Evolutionary conservation across 2,113 vertebrate species (phyloP), one percentile per base, ranked within the genome.

Genomic region (Trachemys scripta): DNA sequence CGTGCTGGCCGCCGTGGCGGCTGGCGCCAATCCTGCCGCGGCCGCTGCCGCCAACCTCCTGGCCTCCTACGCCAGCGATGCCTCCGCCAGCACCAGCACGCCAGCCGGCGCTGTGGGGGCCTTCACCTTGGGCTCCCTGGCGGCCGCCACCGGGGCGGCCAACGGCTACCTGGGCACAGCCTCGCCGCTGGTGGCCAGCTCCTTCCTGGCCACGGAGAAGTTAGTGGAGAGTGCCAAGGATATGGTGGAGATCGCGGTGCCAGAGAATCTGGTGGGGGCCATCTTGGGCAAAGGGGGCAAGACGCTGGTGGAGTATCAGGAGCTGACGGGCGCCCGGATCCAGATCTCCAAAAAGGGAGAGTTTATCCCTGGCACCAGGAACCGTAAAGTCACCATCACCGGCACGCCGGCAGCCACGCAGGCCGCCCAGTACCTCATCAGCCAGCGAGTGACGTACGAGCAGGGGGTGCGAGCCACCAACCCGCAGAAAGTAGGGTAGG

Each of bases 321-420:
- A 99, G 98, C 98, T 99, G 98, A 99, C 99, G 6, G 99, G 99
- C 49, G 99, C 99, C 95, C 98, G 99, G 95, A 99, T 99, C 98
- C 99, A 99, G 98, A 99, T 99, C 98, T 99, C 99, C 95, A 99
- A 99, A 98, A 99, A 99, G 95, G 99, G 99, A 90, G 99, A 99
- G 98, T 99, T 99, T 98, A 99, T 99, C 97, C 99, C 99, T 0
- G 99, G 99, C 98, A 99, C 99, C 90, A 98, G 99, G 98, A 99
- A 99, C 99, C 99, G 99, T 98, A 99, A 99, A 98, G 99, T 99
- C 95, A 99, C 99, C 98, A 99, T 99, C 98, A 99, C 99, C 3
- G 99, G 99, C 93, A 99, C 99, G n/a, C 99, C 99, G 80, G 99
- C 99, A 31, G 99, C 99, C 89, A 99, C 99, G 14, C 99, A 99